Evolutionary conservation across 2,888 invertebrate species (phyloP).

Genomic region (Dromius quadrimaculatus): DNA sequence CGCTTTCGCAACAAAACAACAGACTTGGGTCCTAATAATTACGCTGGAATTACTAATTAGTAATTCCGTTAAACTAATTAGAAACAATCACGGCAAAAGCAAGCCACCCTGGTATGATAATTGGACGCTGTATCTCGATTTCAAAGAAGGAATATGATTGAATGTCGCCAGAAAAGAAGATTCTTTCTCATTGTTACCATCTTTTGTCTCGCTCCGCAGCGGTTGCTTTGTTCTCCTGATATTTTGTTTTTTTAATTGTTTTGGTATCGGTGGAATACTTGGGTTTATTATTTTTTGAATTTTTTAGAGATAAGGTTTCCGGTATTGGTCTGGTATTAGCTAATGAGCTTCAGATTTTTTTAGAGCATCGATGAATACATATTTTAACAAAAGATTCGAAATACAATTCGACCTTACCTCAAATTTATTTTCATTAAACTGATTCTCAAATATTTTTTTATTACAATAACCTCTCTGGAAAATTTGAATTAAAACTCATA

Average conservation of each 20-base stretch:
- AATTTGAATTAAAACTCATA: too few relatives aligned
- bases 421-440: too few relatives aligned
- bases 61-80: conserved; percentile 34
- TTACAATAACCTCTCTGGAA: too few relatives aligned
- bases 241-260: conserved; percentile 31
- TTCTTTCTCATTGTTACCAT: conserved; percentile 11
- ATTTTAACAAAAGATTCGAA: too few relatives aligned
- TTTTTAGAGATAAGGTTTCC: conserved; percentile 28
- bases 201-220: background rate
- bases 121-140: conserved; percentile 28
- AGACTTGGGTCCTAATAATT: conserved; percentile 40
- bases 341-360: background rate
- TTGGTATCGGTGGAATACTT: conserved; percentile 29
- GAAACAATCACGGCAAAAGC: background rate
- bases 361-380: too few relatives aligned
- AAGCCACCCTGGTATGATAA: conserved; percentile 22
- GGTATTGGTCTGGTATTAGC: background rate
- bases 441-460: too few relatives aligned
- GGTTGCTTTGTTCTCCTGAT: conserved; percentile 28
- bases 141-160: conserved; percentile 36
- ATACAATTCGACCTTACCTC: too few relatives aligned
- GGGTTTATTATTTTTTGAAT: conserved; percentile 30
- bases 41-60: conserved; percentile 41
- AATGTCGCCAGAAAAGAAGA: conserved; percentile 3
- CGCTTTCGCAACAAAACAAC: too few relatives aligned